Evolutionary conservation across 2,113 vertebrate genomes (phyloP), one percentile per base, ranked within the genome.

Genomic region (Cryptoleucopteryx plumbea): DNA sequence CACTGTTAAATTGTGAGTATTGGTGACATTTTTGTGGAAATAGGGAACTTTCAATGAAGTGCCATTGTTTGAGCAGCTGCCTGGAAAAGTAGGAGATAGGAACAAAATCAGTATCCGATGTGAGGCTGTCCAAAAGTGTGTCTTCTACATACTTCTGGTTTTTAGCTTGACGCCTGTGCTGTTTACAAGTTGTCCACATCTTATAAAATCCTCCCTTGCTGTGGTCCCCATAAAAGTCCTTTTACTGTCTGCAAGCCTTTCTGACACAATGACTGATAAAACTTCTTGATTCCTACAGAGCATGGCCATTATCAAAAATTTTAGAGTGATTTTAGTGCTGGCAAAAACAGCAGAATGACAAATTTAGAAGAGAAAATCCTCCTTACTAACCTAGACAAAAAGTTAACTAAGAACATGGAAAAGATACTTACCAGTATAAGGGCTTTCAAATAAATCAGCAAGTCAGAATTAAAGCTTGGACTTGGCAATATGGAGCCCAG

Each of bases 131-230:
- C 31, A 45, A 9, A 52, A 9, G 19, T 8, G 1, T 18, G 45
- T 62, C 11, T 93, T 6, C n/a, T 59, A 11, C 6, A 0, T 8
- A 14, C 13, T 67, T 50, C 71, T 79, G 32, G 0, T 27, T 80
- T 74, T 74, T 1, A 31, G 6, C 40, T 62, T 56, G 31, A 26
- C 25, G 14, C 3, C 7, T 26, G 17, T 59, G 27, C n/a, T 65
- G 32, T 81, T 93, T 71, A 56, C 26, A 50, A 62, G 56, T 15
- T 78, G 25, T 48, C 45, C 6, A 11, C 7, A 2, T n/a, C 7
- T 43, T 48, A 47, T 2, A 62, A 77, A 86, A 58, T 25, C 29
- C 27, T 68, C 27, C 19, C 27, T 58, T 3, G 0, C 15, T 47
- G 11, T 72, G 17, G 11, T 61, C 36, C 22, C 25, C 16, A 25